Percentiles rank a stretch among this genome's conserved stretches.
These are phyloP conservation scores for Luperina nickerlii DNA, from an alignment of 2,888 invertebrate genomes.

Conservation along the genomic window DNA sequence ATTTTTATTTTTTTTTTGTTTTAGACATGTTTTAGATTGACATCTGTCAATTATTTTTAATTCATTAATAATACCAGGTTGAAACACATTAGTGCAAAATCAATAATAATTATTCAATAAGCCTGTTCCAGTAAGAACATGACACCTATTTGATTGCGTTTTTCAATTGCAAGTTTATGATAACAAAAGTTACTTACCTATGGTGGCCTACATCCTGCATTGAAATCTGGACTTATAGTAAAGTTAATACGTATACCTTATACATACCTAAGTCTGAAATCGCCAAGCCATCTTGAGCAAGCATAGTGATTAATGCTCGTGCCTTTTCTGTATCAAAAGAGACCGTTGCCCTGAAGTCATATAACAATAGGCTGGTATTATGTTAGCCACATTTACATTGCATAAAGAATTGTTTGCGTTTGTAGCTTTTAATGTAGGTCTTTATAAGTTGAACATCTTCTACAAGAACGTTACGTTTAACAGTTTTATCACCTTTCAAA, in stretches of 20 bases:
- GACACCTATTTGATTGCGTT: background rate
- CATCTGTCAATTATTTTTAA: too few relatives aligned
- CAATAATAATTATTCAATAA: background rate
- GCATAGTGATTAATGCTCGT: background rate
- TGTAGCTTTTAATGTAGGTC: background rate
- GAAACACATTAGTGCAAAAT: background rate
- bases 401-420: background rate
- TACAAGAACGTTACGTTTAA: background rate
- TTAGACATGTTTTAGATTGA: too few relatives aligned
- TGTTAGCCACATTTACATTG: background rate
- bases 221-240: background rate
- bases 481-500: background rate
- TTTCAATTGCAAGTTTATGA: background rate
- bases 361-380: background rate
- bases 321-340: background rate
- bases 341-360: background rate
- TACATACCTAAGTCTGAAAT: background rate
- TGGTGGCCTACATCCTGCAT: background rate
- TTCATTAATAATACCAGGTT: background rate
- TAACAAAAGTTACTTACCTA: background rate
- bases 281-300: background rate
- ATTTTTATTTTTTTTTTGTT: too few relatives aligned
- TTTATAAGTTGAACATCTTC: background rate
- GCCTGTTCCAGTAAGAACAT: background rate
- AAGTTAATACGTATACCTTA: too few relatives aligned